Evolutionary conservation across 2,113 vertebrate genomes (phyloP), one percentile per base, ranked within the genome.

Genomic region (Bufo gargarizans): DNA sequence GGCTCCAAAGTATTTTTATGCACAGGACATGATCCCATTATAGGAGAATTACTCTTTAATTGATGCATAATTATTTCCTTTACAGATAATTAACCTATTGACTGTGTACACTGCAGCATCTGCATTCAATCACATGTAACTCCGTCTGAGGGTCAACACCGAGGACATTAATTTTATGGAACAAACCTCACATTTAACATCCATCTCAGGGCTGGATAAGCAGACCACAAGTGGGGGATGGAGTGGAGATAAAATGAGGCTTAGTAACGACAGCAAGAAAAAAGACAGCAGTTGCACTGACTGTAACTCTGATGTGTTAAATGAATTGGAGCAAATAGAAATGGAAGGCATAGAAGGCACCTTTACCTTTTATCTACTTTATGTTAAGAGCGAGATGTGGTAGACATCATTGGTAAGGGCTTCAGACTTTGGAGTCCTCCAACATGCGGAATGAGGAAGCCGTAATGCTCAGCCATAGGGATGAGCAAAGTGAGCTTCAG

Each of bases 61-160:
- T 88, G 87, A 88, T 88, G 87, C 87, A 84, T 88, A 88, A 83
- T 88, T 88, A 88, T 88, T 84, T 88, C 87, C 87, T 88, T 83
- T 88, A 88, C 87, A 84, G 87, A 88, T 84, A 88, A 88, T 88
- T 88, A 88, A 88, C 87, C 80, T 88, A 88, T 84, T 88, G 87
- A 88, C 87, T 88, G 59, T 84, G 81, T 88, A 88, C 80, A 88
- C 87, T 74, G 86, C 79, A 55, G 80, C 87, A 83, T 88, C 87
- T 88, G 87, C 71, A 88, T 84, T 88, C 87, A 83, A 88, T 88
- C 87, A 88, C 87, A 88, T 88, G 71, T 84, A 84, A 83, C 87
- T 88, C 80, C 80, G 71, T 84, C 71, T 76, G 58, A 88, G 80
- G 80, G 87, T 88, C 87, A 77, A 45, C 59, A 88, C 58, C n/a